A percentile compares a stretch with the other conserved stretches of the same genome.
Evolutionary conservation across 2,797 vertebrate genomes (phyloP).

Genomic region (Apogon talboti): DNA sequence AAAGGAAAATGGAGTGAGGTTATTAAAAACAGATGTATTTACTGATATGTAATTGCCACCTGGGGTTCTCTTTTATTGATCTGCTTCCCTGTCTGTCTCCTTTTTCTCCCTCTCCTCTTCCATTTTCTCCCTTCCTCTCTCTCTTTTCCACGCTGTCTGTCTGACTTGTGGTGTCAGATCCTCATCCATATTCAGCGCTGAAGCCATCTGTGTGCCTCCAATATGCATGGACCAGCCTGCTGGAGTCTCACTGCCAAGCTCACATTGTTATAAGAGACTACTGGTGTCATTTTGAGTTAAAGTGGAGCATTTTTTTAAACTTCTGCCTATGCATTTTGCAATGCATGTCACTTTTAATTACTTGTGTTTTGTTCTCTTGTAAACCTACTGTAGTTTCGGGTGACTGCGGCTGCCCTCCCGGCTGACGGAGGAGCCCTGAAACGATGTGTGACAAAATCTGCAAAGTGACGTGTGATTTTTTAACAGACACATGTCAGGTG

Average conservation of each 20-base stretch:
- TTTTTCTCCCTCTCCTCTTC: background rate
- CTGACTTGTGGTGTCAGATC: constrained; percentile 73
- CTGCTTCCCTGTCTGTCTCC: constrained; percentile 1
- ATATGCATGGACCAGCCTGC: constrained; percentile 77
- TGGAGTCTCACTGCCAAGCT: constrained; percentile 61
- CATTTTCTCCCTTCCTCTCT: constrained; percentile 1
- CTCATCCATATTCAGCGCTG: constrained; percentile 78
- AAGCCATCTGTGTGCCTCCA: constrained; percentile 79
- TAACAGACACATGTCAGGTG: constrained; percentile 20
- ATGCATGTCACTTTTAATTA: constrained; percentile 46
- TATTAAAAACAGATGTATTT: constrained; percentile 64
- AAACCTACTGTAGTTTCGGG: constrained; percentile 29
- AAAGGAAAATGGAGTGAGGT: constrained; percentile 43
- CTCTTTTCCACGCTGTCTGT: constrained; percentile 49
- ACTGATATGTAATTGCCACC: constrained; percentile 63
- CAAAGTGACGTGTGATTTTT: constrained; percentile 32
- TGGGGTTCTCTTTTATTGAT: constrained; percentile 62
- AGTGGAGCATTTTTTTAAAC: constrained; percentile 49
- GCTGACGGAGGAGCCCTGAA: constrained; percentile 25
- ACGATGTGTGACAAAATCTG: constrained; percentile 45
- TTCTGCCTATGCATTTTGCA: constrained; percentile 57
- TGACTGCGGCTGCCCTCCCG: background rate
- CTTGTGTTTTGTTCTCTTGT: constrained; percentile 32
- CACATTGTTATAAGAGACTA: constrained; percentile 52
- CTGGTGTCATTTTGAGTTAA: constrained; percentile 63